Evolutionary conservation across 1,140 invertebrate species (phyloP), one percentile per base, ranked within the genome.

Genomic region (Apis florea): DNA sequence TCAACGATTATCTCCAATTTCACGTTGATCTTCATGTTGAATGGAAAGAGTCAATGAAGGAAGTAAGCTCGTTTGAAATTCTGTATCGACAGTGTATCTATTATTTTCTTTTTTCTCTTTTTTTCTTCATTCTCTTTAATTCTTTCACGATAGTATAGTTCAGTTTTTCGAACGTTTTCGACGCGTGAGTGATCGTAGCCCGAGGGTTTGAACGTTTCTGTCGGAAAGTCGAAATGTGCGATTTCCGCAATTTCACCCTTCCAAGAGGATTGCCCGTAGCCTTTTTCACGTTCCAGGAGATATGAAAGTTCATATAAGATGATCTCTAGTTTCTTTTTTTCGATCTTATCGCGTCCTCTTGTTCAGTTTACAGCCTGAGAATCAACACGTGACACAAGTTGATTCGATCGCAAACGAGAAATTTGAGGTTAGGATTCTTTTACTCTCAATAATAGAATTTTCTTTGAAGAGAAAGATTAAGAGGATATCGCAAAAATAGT

Each of bases 251-350:
- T 89, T 89, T 89, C 88, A 80, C 77, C 71, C 53, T 74, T 67
- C 40, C 26, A 53, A 74, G 74, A 64, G 85, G 82, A 83, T 83
- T 83, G 74, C 11, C 76, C 17, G 49, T 51, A 68, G 82, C 81
- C 69, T 81, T 72, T n/a, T 19, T 56, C 47, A 6, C 51, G 26
- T 31, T 0, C n/a, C 5, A 17, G n/a, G 24, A 63, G 82, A 86
- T 89, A 89, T 89, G 79, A 85, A 86, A 70, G 83, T 87, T 89
- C 87, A 83, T 89, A 89, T 89, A 84, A 89, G 88, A 89, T 86
- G 66, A 88, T 89, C 84, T 82, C 31, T 40, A 40, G 31, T 40
- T 11, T 15, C 68, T 70, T 70, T 72, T 66, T 66, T 47, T 51
- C 26, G 59, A 78, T 59, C 31, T 71, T 13, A 19, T n/a, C 56